Conservation (phyloP, 2,888 invertebrate species). For the Diarsia dahlii region DNA sequence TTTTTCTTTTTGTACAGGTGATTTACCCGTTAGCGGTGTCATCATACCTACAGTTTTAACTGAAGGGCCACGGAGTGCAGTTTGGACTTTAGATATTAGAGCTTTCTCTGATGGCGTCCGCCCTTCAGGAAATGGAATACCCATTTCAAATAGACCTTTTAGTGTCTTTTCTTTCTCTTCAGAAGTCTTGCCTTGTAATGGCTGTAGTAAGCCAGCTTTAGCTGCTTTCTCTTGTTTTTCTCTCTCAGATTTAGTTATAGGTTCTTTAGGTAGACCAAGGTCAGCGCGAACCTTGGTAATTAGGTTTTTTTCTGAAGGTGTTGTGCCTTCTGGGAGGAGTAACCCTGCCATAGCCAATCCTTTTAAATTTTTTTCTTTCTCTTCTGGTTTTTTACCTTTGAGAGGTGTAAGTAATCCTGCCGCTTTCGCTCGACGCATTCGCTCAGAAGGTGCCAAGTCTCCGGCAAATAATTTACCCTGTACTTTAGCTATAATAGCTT, state of each 20-base stretch:
- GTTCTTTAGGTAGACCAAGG: slow-evolving; percentile 53
- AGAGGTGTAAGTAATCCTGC: slow-evolving; percentile 34
- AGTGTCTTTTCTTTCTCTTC: slow-evolving; percentile 7
- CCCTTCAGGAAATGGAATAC: slow-evolving; percentile 18
- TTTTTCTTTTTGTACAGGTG: slow-evolving; percentile 36
- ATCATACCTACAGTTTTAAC: slow-evolving; percentile 13
- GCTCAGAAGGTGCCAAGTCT: neutral
- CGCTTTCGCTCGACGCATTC: slow-evolving; percentile 19
- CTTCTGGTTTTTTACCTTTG: slow-evolving; percentile 11
- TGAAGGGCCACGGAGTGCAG: neutral
- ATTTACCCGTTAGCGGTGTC: slow-evolving; percentile 64
- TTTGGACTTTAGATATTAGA: slow-evolving; percentile 39
- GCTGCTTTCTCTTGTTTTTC: slow-evolving; percentile 23
- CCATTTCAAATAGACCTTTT: neutral
- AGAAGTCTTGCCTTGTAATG: neutral
- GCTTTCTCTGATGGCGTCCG: slow-evolving; percentile 68
- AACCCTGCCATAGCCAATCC: slow-evolving; percentile 54
- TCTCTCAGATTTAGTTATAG: slow-evolving; percentile 35
- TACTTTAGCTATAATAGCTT: slow-evolving; percentile 50
- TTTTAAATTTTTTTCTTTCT: slow-evolving; percentile 27
- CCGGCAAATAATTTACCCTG: neutral
- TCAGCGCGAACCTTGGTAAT: slow-evolving; percentile 52
- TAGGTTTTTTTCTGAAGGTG: slow-evolving; percentile 64
- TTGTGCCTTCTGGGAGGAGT: slow-evolving; percentile 38
- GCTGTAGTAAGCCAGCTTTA: slow-evolving; percentile 19